phyloP scores from a whole-genome alignment of 2,113 vertebrate species.

The Xiphophorus hellerii region DNA sequence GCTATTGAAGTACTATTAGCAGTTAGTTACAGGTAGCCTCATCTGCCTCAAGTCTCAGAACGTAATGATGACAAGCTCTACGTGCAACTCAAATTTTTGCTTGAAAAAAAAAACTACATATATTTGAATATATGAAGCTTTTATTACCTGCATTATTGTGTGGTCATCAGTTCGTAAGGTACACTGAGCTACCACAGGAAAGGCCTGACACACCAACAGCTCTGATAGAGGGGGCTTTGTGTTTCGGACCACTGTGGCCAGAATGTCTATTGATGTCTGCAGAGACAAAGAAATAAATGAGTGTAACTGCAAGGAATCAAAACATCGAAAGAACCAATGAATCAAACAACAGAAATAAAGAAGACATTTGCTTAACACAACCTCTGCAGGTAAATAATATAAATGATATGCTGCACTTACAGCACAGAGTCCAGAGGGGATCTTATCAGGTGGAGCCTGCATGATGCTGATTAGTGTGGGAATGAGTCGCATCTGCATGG shows the following conservation, averaged over 20 bases:
- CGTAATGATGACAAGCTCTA: no score
- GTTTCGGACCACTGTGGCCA: constrained; percentile 96
- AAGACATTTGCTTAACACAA: neutral
- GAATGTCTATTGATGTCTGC: constrained; percentile 95
- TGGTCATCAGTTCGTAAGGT: constrained; percentile 95
- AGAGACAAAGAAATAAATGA: neutral
- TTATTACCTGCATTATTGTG: constrained; percentile 93
- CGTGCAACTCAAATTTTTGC: no score
- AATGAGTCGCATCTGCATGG: constrained; percentile 97
- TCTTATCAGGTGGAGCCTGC: constrained; percentile 97
- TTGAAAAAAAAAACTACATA: no score
- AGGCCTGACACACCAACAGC: constrained; percentile 94
- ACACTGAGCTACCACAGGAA: constrained; percentile 96
- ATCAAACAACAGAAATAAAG: neutral
- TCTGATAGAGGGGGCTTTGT: constrained; percentile 94
- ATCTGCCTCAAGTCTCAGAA: no score
- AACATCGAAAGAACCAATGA: neutral
- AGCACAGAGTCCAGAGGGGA: constrained; percentile 94
- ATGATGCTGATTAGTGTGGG: constrained; percentile 98
- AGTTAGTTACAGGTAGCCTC: no score
- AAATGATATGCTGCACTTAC: constrained; percentile 77
- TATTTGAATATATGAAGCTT: neutral
- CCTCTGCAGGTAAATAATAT: neutral
- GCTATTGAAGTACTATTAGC: no score
- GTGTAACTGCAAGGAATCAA: neutral